These are phyloP conservation scores for Rhimphoctona megacephalus DNA, from an alignment of 2,888 invertebrate genomes.

Conservation along the genomic window DNA sequence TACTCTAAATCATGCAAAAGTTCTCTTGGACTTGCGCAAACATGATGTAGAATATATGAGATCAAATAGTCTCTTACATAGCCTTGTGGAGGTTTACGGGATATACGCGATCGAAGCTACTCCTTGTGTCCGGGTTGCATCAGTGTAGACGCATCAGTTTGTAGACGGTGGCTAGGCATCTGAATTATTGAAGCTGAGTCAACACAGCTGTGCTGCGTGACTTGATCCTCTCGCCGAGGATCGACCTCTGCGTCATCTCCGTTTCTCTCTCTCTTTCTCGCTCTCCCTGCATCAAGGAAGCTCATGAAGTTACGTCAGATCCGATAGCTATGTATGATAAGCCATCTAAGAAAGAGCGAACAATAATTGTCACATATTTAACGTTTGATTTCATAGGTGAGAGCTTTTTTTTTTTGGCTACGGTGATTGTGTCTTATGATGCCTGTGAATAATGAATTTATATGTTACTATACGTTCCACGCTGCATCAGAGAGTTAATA, in stretches of 20 bases:
- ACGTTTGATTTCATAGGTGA: neutral
- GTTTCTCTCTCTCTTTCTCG: conserved; percentile 2
- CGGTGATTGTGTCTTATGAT: neutral
- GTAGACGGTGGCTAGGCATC: conserved; percentile 69
- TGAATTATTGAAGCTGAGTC: conserved; percentile 73
- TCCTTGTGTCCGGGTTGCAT: conserved; percentile 22
- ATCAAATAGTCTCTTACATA: conserved; percentile 10
- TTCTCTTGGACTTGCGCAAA: neutral
- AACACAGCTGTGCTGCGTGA: conserved; percentile 65
- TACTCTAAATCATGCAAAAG: neutral
- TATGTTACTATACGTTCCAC: neutral
- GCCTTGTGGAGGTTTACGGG: neutral
- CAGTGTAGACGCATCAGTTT: conserved; percentile 68
- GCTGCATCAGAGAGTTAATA: neutral
- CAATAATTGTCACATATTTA: neutral
- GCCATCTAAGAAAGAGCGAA: neutral
- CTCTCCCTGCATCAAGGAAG: neutral
- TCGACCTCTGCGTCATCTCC: conserved; percentile 25
- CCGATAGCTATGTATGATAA: neutral
- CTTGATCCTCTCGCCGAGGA: conserved; percentile 42
- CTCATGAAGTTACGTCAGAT: conserved; percentile 35
- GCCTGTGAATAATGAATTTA: conserved; percentile 22
- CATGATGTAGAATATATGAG: neutral
- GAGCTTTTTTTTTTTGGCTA: neutral
- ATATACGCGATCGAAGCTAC: neutral